Conservation (phyloP, 2,797 vertebrate species). For the Eidolon dupreanum region DNA sequence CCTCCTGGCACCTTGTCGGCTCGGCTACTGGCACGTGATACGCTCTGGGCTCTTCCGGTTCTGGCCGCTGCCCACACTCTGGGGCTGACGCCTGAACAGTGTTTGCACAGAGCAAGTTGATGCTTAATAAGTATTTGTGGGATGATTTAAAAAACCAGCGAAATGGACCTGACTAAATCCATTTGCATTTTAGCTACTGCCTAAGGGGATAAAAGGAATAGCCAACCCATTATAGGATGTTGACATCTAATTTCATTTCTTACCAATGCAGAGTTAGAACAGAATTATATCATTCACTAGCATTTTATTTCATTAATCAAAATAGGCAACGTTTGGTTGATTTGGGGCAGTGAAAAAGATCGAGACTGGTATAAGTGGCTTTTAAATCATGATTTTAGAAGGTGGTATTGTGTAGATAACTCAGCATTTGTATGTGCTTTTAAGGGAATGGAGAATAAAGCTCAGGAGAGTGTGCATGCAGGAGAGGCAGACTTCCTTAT, state of each 20-base stretch:
- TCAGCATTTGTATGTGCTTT: neutral
- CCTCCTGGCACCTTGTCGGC: neutral
- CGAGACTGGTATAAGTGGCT: neutral
- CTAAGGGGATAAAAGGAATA: constrained; percentile 53
- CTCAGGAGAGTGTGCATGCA: neutral
- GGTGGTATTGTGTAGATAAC: neutral
- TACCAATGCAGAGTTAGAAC: constrained; percentile 23
- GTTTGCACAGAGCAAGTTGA: constrained; percentile 16
- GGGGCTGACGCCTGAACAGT: neutral
- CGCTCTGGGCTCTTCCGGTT: neutral
- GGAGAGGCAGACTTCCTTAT: neutral
- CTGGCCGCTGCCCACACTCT: neutral
- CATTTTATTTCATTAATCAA: constrained; percentile 63
- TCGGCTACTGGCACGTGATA: neutral
- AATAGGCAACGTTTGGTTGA: constrained; percentile 38
- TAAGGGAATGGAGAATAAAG: neutral
- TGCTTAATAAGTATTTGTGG: constrained; percentile 43
- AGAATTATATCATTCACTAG: constrained; percentile 40
- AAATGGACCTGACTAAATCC: constrained; percentile 25
- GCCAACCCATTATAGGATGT: neutral
- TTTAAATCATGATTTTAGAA: constrained; percentile 3
- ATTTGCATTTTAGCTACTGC: constrained; percentile 34
- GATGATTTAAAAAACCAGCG: constrained; percentile 54
- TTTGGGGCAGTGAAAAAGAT: constrained; percentile 14
- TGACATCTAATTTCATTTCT: constrained; percentile 68